Evolutionary conservation across 1,140 invertebrate genomes (phyloP).

Genomic region (Lethocerus indicus): DNA sequence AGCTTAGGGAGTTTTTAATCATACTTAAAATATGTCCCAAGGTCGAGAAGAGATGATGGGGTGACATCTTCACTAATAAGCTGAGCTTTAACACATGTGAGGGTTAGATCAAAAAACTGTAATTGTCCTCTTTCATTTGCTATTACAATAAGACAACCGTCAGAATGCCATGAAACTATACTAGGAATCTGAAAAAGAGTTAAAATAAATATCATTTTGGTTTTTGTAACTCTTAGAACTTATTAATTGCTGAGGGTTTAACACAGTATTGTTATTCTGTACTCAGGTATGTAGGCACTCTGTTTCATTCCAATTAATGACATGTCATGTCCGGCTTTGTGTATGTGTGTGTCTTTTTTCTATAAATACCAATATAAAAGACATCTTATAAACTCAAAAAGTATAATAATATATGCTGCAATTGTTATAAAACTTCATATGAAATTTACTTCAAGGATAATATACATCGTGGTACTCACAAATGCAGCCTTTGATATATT

Average conservation of each 20-base stretch:
- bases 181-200: slow-evolving; percentile 38
- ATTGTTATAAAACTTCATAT: too few species aligned
- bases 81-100: slow-evolving; percentile 47
- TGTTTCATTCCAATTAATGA: too few species aligned
- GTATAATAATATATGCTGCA: too few species aligned
- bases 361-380: too few species aligned
- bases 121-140: slow-evolving; percentile 54
- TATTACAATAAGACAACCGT: slow-evolving; percentile 45
- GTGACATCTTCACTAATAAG: slow-evolving; percentile 45
- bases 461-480: too few species aligned
- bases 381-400: too few species aligned
- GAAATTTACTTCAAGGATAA: too few species aligned
- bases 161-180: slow-evolving; percentile 50
- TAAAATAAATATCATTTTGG: slow-evolving; percentile 1
- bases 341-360: too few species aligned
- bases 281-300: too few species aligned
- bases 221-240: slow-evolving; percentile 13
- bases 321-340: too few species aligned
- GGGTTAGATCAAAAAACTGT: slow-evolving; percentile 58
- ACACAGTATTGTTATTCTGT: too few species aligned
- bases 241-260: too few species aligned
- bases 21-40: slow-evolving; percentile 50
- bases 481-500: slow-evolving; percentile 42
- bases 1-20: neutral
- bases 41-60: slow-evolving; percentile 41